These are phyloP conservation scores for Actias luna DNA, from an alignment of 2,888 invertebrate species.

Conservation along the genomic window DNA sequence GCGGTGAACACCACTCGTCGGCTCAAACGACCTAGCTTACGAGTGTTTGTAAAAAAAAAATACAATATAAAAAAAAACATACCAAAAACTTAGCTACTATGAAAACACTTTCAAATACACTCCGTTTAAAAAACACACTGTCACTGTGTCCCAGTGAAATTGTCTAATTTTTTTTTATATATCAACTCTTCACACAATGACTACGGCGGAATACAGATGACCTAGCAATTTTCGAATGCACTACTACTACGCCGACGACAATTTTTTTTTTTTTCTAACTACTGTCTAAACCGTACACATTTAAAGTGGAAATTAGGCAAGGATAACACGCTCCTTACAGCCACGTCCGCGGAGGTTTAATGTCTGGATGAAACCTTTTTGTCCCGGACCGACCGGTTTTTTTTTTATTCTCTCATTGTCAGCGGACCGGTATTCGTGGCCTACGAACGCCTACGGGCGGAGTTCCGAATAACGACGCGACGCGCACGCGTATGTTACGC, in stretches of 20 bases:
- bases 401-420: conserved; percentile 58
- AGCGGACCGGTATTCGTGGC: conserved; percentile 58
- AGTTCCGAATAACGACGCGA: conserved; percentile 28
- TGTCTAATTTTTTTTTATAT: conserved; percentile 40
- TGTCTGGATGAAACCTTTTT: conserved; percentile 57
- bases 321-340: conserved; percentile 60
- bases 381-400: conserved; percentile 62
- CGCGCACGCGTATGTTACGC: conserved; percentile 17
- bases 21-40: conserved; percentile 21
- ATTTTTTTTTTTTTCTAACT: conserved; percentile 38
- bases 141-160: conserved; percentile 48
- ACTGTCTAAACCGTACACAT: background rate
- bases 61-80: conserved; percentile 27
- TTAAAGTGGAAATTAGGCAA: conserved; percentile 31
- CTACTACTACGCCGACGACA: conserved; percentile 35
- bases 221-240: conserved; percentile 50
- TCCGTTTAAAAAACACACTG: conserved; percentile 40
- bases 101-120: conserved; percentile 22
- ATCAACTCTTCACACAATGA: conserved; percentile 36
- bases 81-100: conserved; percentile 34
- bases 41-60: conserved; percentile 25
- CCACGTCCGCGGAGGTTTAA: conserved; percentile 32
- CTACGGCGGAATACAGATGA: conserved; percentile 51
- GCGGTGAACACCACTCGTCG: background rate
- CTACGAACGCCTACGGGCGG: conserved; percentile 58